phyloP scores from a whole-genome alignment of 2,797 vertebrate species.

The Bradypodion ventrale region DNA sequence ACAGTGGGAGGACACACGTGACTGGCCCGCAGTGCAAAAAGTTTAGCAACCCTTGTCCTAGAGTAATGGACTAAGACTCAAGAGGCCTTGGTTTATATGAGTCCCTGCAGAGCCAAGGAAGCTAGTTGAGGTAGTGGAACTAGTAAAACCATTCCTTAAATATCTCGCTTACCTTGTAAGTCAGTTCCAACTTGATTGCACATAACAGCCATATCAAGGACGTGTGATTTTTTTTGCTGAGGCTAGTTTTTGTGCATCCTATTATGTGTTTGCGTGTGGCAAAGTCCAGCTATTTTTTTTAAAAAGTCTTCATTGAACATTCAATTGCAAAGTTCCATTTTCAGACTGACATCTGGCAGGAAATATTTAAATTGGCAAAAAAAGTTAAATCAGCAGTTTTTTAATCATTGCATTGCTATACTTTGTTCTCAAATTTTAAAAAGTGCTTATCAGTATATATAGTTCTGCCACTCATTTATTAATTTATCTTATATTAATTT shows the following conservation, averaged over 20 bases:
- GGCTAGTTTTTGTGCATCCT: not conserved
- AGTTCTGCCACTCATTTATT: not conserved
- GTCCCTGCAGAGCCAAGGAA: too few species aligned
- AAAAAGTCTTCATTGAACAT: constrained; percentile 36
- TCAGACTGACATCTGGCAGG: not conserved
- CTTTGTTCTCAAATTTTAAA: not conserved
- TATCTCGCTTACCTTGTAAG: too few species aligned
- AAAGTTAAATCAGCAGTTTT: not conserved
- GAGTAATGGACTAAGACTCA: too few species aligned
- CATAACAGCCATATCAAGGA: too few species aligned
- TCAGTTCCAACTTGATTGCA: too few species aligned
- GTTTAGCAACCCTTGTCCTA: too few species aligned
- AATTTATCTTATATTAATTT: not conserved
- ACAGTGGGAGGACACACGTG: too few species aligned
- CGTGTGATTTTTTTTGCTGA: constrained; percentile 55
- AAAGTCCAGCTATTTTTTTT: not conserved
- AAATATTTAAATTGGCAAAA: not conserved
- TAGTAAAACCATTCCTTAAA: too few species aligned
- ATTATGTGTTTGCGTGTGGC: constrained; percentile 10
- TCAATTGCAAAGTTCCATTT: not conserved
- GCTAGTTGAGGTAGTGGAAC: too few species aligned
- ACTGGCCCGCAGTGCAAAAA: too few species aligned
- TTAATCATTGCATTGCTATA: not conserved
- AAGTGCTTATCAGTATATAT: not conserved
- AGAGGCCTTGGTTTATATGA: too few species aligned